These are phyloP conservation scores for Hypena proboscidalis DNA, from an alignment of 2,888 invertebrate genomes.

Conservation along the genomic window DNA sequence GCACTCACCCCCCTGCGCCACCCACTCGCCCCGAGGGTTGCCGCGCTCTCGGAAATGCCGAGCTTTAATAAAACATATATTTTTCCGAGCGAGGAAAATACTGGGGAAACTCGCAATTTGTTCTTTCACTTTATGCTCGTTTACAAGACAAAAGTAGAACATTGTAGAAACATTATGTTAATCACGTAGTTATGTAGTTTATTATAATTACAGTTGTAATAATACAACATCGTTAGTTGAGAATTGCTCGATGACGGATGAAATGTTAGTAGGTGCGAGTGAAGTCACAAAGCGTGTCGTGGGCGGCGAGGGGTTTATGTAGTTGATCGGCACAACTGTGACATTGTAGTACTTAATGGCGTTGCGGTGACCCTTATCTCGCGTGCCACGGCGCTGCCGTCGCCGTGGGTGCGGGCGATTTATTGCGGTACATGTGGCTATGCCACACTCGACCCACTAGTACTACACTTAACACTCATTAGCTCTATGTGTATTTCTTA, in stretches of 20 bases:
- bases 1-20: slow-evolving; percentile 58
- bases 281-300: slow-evolving; percentile 58
- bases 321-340: slow-evolving; percentile 62
- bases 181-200: slow-evolving; percentile 78
- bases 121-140: slow-evolving; percentile 86
- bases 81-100: slow-evolving; percentile 86
- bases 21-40: slow-evolving; percentile 73
- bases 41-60: slow-evolving; percentile 84
- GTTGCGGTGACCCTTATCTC: slow-evolving; percentile 77
- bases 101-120: slow-evolving; percentile 86
- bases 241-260: slow-evolving; percentile 32
- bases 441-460: slow-evolving; percentile 53
- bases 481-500: slow-evolving; percentile 11
- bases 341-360: slow-evolving; percentile 72
- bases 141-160: slow-evolving; percentile 86
- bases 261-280: slow-evolving; percentile 49
- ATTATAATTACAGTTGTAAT: slow-evolving; percentile 51
- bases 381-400: slow-evolving; percentile 63
- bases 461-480: slow-evolving; percentile 57
- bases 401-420: slow-evolving; percentile 69
- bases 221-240: slow-evolving; percentile 37
- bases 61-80: slow-evolving; percentile 86
- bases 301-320: slow-evolving; percentile 52
- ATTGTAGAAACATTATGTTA: slow-evolving; percentile 84
- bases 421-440: slow-evolving; percentile 68